Percentiles rank a stretch among this genome's conserved stretches.
These are phyloP conservation scores for Hypsopygia costalis DNA, from an alignment of 2,888 invertebrate genomes.

Conservation along the genomic window DNA sequence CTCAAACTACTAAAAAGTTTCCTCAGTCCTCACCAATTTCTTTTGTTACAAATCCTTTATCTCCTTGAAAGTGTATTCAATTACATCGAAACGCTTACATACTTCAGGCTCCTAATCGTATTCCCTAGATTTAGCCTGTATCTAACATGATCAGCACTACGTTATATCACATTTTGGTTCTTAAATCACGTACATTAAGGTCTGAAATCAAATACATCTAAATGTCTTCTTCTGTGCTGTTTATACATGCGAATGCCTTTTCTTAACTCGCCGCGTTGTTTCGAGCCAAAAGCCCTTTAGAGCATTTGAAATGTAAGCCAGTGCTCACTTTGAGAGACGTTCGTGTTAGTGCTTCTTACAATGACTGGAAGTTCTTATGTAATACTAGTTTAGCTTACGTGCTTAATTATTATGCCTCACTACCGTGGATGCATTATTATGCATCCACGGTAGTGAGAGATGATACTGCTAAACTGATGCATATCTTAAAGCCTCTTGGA, in stretches of 20 bases:
- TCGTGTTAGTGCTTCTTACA: neutral
- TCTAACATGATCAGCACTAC: too few relatives aligned
- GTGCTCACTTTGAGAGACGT: neutral
- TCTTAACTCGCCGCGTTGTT: neutral
- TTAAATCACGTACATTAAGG: neutral
- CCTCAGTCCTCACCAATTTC: too few relatives aligned
- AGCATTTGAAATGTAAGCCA: neutral
- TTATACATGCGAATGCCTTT: neutral
- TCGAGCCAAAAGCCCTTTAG: neutral
- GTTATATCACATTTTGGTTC: neutral
- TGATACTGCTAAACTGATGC: too few relatives aligned
- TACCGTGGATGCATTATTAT: too few relatives aligned
- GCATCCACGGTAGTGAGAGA: too few relatives aligned
- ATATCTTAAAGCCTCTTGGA: too few relatives aligned
- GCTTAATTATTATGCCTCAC: too few relatives aligned
- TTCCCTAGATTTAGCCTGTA: constrained; percentile 5
- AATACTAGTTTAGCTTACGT: neutral
- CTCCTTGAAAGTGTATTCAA: too few relatives aligned
- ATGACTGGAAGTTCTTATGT: neutral
- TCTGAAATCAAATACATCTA: too few relatives aligned
- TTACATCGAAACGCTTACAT: neutral
- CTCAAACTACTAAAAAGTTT: too few relatives aligned
- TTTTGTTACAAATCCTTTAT: too few relatives aligned
- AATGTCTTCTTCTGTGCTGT: too few relatives aligned
- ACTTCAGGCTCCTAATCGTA: constrained; percentile 1